Evolutionary conservation across 2,797 vertebrate genomes (phyloP).

Genomic region (Microctenopoma steveboyesi): DNA sequence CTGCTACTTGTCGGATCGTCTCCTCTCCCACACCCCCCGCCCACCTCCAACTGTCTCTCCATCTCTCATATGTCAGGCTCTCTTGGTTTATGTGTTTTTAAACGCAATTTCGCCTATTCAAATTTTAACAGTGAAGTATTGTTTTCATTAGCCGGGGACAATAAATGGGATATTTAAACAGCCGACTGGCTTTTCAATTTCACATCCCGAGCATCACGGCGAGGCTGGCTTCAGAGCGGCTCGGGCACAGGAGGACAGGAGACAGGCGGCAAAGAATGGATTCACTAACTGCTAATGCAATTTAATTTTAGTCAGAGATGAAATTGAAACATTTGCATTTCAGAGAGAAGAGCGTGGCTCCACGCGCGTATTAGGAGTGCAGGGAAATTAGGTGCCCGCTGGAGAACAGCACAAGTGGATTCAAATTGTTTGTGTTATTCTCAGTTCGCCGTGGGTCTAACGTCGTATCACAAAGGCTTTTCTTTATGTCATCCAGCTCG

Average conservation of each 20-base stretch:
- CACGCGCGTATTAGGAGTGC: constrained; percentile 4
- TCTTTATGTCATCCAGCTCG: background rate
- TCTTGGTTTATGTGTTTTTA: constrained; percentile 77
- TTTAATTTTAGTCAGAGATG: constrained; percentile 45
- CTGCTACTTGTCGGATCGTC: constrained; percentile 3
- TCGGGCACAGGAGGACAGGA: constrained; percentile 12
- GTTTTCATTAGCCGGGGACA: constrained; percentile 83
- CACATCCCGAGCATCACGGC: constrained; percentile 67
- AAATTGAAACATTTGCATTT: constrained; percentile 52
- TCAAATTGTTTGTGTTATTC: background rate
- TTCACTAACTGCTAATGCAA: constrained; percentile 29
- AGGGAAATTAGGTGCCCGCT: constrained; percentile 25
- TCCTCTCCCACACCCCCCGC: background rate
- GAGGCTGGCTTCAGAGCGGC: constrained; percentile 41
- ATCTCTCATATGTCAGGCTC: constrained; percentile 73
- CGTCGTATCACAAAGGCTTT: background rate
- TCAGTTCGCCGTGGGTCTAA: background rate
- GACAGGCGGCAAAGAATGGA: constrained; percentile 18
- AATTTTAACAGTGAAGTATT: constrained; percentile 80
- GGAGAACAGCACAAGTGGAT: constrained; percentile 12
- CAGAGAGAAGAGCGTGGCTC: constrained; percentile 24
- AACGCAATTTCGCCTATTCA: constrained; percentile 74
- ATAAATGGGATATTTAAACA: constrained; percentile 83
- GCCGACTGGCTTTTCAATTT: constrained; percentile 82
- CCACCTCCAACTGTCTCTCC: constrained; percentile 12